A percentile compares a stretch with the other conserved stretches of the same genome.
Evolutionary conservation across 2,113 vertebrate genomes (phyloP).

Genomic region (Lates calcarifer): DNA sequence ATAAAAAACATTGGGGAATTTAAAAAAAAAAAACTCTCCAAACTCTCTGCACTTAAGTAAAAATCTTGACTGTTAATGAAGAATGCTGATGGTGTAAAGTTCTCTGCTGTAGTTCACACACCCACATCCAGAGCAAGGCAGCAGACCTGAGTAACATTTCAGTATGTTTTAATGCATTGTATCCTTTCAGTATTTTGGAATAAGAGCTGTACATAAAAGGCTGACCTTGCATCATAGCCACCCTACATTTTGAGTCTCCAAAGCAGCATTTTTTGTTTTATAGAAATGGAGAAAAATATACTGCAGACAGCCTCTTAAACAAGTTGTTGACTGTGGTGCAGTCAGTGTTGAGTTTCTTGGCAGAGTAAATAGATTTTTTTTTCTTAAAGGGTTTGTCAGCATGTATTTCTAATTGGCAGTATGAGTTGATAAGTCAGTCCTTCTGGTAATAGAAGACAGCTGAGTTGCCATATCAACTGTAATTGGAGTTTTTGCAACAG

Average conservation of each 20-base stretch:
- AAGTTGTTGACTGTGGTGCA: neutral
- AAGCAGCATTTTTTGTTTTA: neutral
- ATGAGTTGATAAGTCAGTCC: neutral
- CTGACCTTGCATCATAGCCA: conserved; percentile 4
- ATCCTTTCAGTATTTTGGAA: neutral
- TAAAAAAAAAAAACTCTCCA: neutral
- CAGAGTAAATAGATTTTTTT: neutral
- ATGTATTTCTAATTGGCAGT: conserved; percentile 1
- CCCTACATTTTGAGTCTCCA: neutral
- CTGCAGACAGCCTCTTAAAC: neutral
- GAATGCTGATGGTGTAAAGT: neutral
- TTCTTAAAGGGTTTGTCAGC: conserved; percentile 19
- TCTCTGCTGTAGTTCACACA: neutral
- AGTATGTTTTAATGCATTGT: conserved; percentile 2
- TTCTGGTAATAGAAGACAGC: conserved; percentile 2
- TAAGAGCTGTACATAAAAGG: conserved; percentile 4
- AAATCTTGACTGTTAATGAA: conserved; percentile 8
- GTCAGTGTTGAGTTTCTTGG: conserved; percentile 19
- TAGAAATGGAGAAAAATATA: neutral
- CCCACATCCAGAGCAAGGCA: neutral
- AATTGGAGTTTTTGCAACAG: conserved; percentile 24
- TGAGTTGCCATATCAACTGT: conserved; percentile 28
- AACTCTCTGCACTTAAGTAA: neutral
- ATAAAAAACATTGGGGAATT: conserved; percentile 7
- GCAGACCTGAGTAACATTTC: neutral